Conservation (phyloP, 2,797 vertebrate genomes). For the Acanthurus tractus region DNA sequence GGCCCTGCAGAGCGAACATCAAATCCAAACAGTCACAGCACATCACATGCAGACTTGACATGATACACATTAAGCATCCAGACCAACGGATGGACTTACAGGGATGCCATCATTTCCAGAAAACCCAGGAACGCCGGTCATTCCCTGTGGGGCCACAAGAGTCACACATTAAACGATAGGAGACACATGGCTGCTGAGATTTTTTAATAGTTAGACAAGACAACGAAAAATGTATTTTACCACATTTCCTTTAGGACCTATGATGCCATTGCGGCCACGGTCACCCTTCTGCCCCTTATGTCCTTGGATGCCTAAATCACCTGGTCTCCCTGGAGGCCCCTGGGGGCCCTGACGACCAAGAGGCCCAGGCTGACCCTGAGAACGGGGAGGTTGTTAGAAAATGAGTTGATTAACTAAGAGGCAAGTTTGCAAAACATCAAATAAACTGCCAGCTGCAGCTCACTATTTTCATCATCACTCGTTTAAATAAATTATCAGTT, state of each 20-base stretch:
- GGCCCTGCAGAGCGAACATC: constrained; percentile 85
- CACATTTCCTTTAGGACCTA: constrained; percentile 91
- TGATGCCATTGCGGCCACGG: constrained; percentile 84
- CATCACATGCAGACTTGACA: neutral
- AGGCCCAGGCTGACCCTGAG: constrained; percentile 91
- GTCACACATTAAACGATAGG: constrained; percentile 7
- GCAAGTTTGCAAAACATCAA: neutral
- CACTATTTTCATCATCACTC: too few relatives aligned
- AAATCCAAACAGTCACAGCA: constrained; percentile 5
- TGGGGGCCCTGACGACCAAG: constrained; percentile 88
- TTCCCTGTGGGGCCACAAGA: constrained; percentile 84
- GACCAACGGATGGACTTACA: constrained; percentile 84
- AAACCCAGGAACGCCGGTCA: constrained; percentile 94
- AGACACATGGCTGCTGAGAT: neutral
- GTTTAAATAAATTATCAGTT: neutral
- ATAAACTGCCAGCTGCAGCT: neutral
- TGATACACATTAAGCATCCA: neutral
- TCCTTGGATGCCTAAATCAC: constrained; percentile 91
- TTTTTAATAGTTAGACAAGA: neutral
- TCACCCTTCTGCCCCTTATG: constrained; percentile 94
- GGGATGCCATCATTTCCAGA: constrained; percentile 93
- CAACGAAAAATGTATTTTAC: constrained; percentile 75
- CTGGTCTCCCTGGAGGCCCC: constrained; percentile 90
- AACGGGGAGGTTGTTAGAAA: neutral
- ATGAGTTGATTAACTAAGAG: neutral